These are phyloP conservation scores for Rhizomys pruinosus DNA, from an alignment of 2,113 vertebrate species.

Conservation along the genomic window DNA sequence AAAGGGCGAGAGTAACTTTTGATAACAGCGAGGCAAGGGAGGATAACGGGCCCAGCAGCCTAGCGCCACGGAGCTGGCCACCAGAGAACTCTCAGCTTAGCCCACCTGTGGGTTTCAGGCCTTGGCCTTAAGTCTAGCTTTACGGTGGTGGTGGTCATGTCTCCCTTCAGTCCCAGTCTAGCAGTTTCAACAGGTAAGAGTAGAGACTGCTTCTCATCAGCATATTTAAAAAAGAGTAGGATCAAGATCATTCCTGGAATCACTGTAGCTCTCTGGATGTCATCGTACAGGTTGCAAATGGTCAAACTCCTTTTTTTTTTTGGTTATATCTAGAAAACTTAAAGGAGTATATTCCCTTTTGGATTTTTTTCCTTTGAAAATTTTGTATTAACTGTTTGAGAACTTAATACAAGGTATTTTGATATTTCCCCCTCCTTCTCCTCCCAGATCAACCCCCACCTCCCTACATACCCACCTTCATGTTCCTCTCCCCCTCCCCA, in stretches of 20 bases:
- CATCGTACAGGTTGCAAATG: neutral
- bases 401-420: neutral
- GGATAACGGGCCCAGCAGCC: too few species aligned
- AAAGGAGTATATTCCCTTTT: neutral
- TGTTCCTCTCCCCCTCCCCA: too few species aligned
- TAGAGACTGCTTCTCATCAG: neutral
- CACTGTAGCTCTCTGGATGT: neutral
- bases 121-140: too few species aligned
- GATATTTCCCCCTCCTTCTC: too few species aligned
- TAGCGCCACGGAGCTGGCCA: neutral
- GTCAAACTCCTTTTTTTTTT: neutral
- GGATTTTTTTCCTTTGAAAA: neutral
- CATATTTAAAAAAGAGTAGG: neutral
- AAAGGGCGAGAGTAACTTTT: neutral
- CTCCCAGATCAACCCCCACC: too few species aligned
- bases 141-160: neutral
- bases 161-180: neutral
- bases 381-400: too few species aligned
- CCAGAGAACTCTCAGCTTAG: neutral
- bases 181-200: neutral
- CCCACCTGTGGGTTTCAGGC: neutral
- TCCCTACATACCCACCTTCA: too few species aligned
- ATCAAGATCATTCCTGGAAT: neutral
- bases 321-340: constrained; percentile 2
- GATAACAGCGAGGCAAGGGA: neutral